These are phyloP conservation scores for Scolanthus callimorphus DNA, from an alignment of 92 coral and sea anemone genomes.

Conservation along the genomic window DNA sequence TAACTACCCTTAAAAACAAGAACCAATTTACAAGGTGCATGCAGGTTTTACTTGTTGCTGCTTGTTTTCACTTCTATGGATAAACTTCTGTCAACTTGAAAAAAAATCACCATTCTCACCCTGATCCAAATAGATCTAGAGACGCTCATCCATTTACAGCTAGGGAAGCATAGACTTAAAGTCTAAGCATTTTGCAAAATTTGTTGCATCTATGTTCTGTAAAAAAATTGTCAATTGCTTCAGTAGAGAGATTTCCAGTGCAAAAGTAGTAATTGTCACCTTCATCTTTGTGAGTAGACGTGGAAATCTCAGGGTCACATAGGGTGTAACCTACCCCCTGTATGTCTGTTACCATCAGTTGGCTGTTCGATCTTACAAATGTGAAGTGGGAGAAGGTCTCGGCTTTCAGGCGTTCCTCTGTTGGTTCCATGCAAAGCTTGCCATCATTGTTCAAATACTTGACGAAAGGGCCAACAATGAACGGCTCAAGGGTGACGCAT, in stretches of 20 bases:
- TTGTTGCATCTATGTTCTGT: background rate
- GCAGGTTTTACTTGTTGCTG: no score
- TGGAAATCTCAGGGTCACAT: constrained; percentile 51
- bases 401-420: constrained; percentile 46
- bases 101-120: no score
- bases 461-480: constrained; percentile 43
- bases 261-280: constrained; percentile 30
- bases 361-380: constrained; percentile 25
- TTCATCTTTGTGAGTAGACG: constrained; percentile 29
- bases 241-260: constrained; percentile 1
- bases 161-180: no score
- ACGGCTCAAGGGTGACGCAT: constrained; percentile 36
- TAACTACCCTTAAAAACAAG: no score
- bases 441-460: constrained; percentile 56
- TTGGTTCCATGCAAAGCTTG: background rate
- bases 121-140: no score
- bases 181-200: background rate
- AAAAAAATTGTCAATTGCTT: background rate
- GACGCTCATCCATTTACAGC: no score
- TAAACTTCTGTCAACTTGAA: no score
- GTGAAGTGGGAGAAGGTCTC: constrained; percentile 43
- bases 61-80: no score
- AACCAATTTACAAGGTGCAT: no score
- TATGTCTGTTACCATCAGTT: constrained; percentile 49
- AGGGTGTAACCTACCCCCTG: constrained; percentile 45